Evolutionary conservation across 2,888 invertebrate species (phyloP), one percentile per base, ranked within the genome.

Genomic region (Phrixothrix hirtus): DNA sequence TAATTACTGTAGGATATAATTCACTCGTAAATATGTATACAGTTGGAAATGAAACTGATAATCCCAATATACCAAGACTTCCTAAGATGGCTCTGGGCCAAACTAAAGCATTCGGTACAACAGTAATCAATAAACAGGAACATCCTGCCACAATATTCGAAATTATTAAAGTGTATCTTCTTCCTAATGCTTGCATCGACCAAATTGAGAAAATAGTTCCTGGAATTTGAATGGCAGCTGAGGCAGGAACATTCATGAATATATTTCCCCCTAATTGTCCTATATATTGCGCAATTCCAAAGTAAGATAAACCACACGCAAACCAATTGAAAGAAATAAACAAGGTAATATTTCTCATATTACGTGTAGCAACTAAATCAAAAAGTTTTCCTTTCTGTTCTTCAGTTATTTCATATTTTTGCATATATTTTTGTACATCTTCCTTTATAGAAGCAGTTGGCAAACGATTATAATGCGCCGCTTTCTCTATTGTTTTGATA

Each of bases 21-120:
- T 95, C 95, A 0, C 92, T 91, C 0, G 89, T 88, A 72, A 89
- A 94, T 11, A 95, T 81, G 71, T 94, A 95, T 2, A 89, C 88
- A 1, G 90, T 88, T 1, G 92, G 89, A 70, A 94, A 95, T 1
- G 88, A 83, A 30, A 92, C 84, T 11, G 90, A 88, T 74, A 90
- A 85, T 6, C 92, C 90, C 67, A 89, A 87, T 55, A 93, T 85
- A 0, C 89, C 91, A 30, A 86, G 71, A 58, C 87, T 84, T 27
- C 89, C 88, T 26, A 92, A 80, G 4, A 81, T 75, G 1, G 87
- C 76, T 58, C 81, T 79, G 29, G 79, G 73, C 79, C 80, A 81
- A 6, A 76, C 75, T 1, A 79, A 79, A 69, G 78, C 72, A 13
- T 72, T 59, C 1, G 78, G 77, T 2, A 84, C 76, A 9, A 84